Percentiles rank a stretch among this genome's conserved stretches.
Conservation (phyloP, 2,113 vertebrate genomes). For the Holacanthus passer region DNA sequence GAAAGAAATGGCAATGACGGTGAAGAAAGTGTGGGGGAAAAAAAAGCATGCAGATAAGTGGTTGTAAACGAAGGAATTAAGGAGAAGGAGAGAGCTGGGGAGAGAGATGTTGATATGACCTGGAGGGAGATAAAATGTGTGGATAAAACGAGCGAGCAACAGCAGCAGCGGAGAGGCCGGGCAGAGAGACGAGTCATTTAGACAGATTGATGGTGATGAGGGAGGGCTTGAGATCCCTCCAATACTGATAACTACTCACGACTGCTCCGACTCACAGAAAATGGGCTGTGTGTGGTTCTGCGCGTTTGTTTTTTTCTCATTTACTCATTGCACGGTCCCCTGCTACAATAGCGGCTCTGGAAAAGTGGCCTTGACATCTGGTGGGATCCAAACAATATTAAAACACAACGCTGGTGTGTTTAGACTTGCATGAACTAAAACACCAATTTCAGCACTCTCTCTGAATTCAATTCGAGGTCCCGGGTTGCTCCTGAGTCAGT, state of each 20-base stretch:
- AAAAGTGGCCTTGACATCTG: conserved; percentile 45
- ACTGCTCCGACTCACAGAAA: conserved; percentile 46
- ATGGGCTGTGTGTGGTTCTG: conserved; percentile 20
- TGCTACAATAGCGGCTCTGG: conserved; percentile 12
- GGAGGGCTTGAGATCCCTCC: conserved; percentile 59
- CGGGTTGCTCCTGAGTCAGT: conserved; percentile 15
- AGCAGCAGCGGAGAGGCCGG: conserved; percentile 35
- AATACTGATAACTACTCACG: conserved; percentile 64
- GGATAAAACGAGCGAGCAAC: conserved; percentile 37
- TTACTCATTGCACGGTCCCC: conserved; percentile 16
- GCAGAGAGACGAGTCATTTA: conserved; percentile 58
- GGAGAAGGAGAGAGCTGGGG: conserved; percentile 1
- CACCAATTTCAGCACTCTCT: conserved; percentile 34
- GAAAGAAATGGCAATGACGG: conserved; percentile 11
- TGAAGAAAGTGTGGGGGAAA: background rate
- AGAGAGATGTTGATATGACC: conserved; percentile 37
- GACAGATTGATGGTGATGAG: conserved; percentile 75
- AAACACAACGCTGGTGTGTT: conserved; percentile 43
- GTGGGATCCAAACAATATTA: conserved; percentile 49
- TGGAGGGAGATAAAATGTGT: conserved; percentile 41
- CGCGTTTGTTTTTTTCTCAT: background rate
- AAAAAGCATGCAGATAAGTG: conserved; percentile 14
- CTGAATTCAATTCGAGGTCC: conserved; percentile 36
- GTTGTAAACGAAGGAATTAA: conserved; percentile 47
- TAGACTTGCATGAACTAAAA: conserved; percentile 49